Evolutionary conservation across 2,888 invertebrate genomes (phyloP).

Genomic region (Leptopterna dolabrata): DNA sequence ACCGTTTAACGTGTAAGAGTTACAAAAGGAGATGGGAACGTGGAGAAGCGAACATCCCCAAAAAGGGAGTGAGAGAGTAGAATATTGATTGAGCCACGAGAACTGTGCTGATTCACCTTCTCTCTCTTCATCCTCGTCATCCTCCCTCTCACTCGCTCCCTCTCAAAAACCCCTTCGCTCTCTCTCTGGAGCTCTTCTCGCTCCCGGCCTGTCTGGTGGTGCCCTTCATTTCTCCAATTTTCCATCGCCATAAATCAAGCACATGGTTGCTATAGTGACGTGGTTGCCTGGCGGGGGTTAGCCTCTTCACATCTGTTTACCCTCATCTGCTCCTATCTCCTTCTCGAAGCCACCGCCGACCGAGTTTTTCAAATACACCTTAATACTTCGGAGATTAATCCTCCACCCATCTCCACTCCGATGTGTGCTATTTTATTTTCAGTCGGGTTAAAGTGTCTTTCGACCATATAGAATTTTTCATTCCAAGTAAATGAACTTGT

Average conservation of each 20-base stretch:
- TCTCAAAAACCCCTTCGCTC: neutral
- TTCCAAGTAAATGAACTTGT: too few relatives aligned
- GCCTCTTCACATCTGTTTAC: constrained; percentile 57
- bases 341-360: neutral
- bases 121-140: constrained; percentile 1
- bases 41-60: constrained; percentile 9
- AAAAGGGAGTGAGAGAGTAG: constrained; percentile 35
- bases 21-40: constrained; percentile 12
- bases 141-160: constrained; percentile 28
- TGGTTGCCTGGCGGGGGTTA: constrained; percentile 38
- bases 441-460: too few relatives aligned
- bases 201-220: constrained; percentile 49
- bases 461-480: too few relatives aligned
- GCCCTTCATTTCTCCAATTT: constrained; percentile 57
- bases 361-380: constrained; percentile 6
- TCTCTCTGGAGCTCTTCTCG: constrained; percentile 29
- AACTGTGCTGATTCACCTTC: constrained; percentile 51
- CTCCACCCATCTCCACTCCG: neutral
- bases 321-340: constrained; percentile 48
- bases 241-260: constrained; percentile 57
- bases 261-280: constrained; percentile 56
- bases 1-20: neutral
- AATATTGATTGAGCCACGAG: constrained; percentile 52
- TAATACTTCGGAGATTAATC: neutral
- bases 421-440: too few relatives aligned